Conservation (phyloP, 2,888 invertebrate genomes). For the Acheta domesticus region DNA sequence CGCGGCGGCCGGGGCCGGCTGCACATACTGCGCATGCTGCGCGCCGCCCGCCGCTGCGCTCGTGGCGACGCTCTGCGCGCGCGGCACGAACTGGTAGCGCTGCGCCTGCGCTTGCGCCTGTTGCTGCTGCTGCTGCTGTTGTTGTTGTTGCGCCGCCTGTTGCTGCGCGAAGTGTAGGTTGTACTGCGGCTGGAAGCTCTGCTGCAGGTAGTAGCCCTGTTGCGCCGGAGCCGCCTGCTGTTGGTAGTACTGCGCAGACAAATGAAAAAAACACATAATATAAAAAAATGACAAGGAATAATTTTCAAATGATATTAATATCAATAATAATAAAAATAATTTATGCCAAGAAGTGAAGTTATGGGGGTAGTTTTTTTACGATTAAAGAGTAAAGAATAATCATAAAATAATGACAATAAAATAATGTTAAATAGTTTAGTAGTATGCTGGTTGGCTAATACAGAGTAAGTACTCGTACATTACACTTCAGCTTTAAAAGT, state of each 20-base stretch:
- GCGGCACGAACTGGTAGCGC: not conserved
- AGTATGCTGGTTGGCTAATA: too few relatives aligned
- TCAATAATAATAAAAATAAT: too few relatives aligned
- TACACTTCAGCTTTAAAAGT: too few relatives aligned
- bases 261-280: not conserved
- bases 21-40: not conserved
- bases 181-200: conserved; percentile 6
- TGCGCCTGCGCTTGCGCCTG: not conserved
- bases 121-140: not conserved
- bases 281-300: too few relatives aligned
- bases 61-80: not conserved
- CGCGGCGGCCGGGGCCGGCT: not conserved
- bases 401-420: too few relatives aligned
- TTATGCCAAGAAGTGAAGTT: too few relatives aligned
- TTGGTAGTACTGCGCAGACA: not conserved
- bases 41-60: not conserved
- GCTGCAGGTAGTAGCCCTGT: not conserved
- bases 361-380: too few relatives aligned
- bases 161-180: not conserved
- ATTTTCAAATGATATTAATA: too few relatives aligned
- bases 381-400: too few relatives aligned
- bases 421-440: too few relatives aligned
- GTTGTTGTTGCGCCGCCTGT: not conserved
- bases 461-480: too few relatives aligned
- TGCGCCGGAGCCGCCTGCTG: not conserved